These are phyloP conservation scores for Dendrocincla tyrannina DNA, from an alignment of 2,797 vertebrate species.

Conservation along the genomic window DNA sequence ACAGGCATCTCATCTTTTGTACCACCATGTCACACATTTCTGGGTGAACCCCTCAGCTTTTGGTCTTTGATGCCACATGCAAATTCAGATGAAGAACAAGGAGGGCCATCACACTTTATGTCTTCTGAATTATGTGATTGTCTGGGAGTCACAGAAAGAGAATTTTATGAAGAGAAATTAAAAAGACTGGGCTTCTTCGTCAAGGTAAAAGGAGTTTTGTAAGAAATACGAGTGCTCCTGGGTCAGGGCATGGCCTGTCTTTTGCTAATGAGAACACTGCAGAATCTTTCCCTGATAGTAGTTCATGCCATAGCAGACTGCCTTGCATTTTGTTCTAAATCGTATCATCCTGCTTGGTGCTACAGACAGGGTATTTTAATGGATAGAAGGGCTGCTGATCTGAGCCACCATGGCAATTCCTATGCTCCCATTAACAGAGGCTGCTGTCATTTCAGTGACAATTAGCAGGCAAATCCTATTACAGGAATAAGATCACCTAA, in stretches of 20 bases:
- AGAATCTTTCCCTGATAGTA: neutral
- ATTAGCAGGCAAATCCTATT: conserved; percentile 56
- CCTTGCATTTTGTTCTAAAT: neutral
- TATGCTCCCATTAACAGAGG: neutral
- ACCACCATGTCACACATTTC: neutral
- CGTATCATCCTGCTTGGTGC: neutral
- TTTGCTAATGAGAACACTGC: neutral
- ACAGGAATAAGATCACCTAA: conserved; percentile 35
- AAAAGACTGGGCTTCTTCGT: neutral
- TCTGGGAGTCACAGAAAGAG: neutral
- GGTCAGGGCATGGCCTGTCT: neutral
- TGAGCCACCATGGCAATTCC: neutral
- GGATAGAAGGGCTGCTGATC: neutral
- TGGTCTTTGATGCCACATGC: neutral
- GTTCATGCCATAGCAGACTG: neutral
- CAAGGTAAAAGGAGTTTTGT: neutral
- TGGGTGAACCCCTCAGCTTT: neutral
- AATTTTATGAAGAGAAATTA: neutral
- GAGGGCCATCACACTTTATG: neutral
- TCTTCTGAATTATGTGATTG: neutral
- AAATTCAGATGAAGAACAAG: neutral
- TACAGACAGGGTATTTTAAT: neutral
- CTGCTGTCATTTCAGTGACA: conserved; percentile 21
- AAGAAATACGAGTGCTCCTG: neutral
- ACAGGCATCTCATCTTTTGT: neutral